Evolutionary conservation across 2,797 vertebrate genomes (phyloP).

Genomic region (Cheirogaleus major): DNA sequence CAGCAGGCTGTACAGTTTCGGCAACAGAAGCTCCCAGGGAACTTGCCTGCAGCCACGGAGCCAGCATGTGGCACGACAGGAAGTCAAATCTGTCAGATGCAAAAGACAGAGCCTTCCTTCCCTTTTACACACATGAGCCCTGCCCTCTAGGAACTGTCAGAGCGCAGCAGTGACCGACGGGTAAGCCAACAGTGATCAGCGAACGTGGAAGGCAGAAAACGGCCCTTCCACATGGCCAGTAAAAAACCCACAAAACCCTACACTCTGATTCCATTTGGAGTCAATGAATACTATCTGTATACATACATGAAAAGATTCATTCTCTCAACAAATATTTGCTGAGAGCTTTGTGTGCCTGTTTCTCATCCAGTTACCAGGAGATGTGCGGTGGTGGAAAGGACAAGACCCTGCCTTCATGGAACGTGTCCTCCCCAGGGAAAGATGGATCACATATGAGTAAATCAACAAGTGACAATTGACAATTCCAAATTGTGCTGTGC

Average conservation of each 20-base stretch:
- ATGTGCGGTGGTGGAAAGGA: neutral
- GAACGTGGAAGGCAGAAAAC: fast-evolving
- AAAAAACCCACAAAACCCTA: neutral
- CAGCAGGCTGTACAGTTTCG: neutral
- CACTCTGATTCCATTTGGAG: too few relatives aligned
- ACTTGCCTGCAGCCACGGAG: neutral
- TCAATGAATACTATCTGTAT: neutral
- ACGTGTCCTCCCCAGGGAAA: neutral
- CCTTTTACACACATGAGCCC: neutral
- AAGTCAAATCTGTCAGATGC: neutral
- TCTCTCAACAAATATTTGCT: neutral
- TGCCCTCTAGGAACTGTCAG: neutral
- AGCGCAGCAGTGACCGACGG: neutral
- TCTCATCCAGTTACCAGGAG: neutral
- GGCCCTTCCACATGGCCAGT: neutral
- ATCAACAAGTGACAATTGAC: neutral
- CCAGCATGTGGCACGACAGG: neutral
- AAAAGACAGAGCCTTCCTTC: neutral
- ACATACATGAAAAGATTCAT: neutral
- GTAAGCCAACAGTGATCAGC: neutral
- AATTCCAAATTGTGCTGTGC: neutral
- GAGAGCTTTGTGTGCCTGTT: neutral
- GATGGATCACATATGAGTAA: neutral
- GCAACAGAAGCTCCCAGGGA: neutral
- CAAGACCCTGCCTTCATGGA: neutral